Evolutionary conservation across 2,797 vertebrate genomes (phyloP).

Genomic region (Pempheris klunzingeri): DNA sequence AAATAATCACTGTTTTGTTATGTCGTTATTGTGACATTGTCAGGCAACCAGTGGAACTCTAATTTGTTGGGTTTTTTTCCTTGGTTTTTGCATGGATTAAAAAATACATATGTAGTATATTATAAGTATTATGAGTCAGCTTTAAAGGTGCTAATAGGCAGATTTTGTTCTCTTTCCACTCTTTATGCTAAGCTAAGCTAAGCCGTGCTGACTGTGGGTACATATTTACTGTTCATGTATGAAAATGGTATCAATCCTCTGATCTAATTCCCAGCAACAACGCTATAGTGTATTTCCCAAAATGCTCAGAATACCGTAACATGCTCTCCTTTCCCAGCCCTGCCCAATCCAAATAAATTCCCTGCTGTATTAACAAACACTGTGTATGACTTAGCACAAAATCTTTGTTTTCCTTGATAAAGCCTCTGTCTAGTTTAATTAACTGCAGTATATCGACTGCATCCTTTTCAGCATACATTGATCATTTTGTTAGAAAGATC

Average conservation of each 20-base stretch:
- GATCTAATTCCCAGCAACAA: neutral
- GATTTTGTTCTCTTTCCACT: neutral
- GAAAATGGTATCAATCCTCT: neutral
- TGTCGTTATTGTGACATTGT: neutral
- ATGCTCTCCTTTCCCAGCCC: neutral
- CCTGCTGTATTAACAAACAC: conserved; percentile 5
- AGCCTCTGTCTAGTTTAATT: conserved; percentile 45
- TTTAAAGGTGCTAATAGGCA: neutral
- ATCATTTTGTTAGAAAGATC: conserved; percentile 21
- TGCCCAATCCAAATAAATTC: neutral
- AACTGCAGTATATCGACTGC: conserved; percentile 27
- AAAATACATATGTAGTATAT: neutral
- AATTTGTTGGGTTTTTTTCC: conserved; percentile 6
- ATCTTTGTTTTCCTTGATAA: conserved; percentile 38
- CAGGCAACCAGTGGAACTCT: neutral
- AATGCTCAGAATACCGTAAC: neutral
- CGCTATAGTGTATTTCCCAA: neutral
- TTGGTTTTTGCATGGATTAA: neutral
- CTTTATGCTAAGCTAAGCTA: conserved; percentile 2
- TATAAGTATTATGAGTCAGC: too few relatives aligned
- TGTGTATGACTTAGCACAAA: conserved; percentile 28
- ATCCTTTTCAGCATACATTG: neutral
- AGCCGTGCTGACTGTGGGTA: neutral
- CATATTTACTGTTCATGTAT: neutral
- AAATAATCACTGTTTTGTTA: too few relatives aligned